phyloP scores from a whole-genome alignment of 1,140 invertebrate species.

The Halyomorpha halys region DNA sequence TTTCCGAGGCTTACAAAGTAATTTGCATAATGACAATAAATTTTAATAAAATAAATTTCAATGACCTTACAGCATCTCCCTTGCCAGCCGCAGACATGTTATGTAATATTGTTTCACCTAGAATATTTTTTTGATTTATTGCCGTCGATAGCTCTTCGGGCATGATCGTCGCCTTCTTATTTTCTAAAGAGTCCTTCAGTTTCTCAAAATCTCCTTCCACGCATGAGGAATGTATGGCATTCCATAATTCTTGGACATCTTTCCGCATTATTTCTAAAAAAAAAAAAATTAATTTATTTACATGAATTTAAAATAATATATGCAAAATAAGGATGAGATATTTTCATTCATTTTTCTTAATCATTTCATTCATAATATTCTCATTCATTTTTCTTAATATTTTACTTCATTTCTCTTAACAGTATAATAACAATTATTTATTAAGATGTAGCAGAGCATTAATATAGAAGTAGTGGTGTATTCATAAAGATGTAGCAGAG shows the following conservation, averaged over 20 bases:
- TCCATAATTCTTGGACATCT: constrained; percentile 31
- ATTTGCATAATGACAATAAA: no score
- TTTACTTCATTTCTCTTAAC: no score
- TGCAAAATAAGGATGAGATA: no score
- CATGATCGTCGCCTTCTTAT: constrained; percentile 22
- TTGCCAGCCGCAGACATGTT: constrained; percentile 20
- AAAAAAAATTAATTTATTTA: constrained; percentile 2
- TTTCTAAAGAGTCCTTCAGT: constrained; percentile 33
- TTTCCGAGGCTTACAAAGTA: no score
- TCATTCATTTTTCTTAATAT: no score
- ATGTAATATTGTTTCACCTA: constrained; percentile 22
- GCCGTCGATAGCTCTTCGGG: constrained; percentile 24
- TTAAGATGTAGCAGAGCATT: no score
- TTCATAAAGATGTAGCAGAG: no score
- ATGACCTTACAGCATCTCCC: constrained; percentile 25
- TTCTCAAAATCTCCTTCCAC: constrained; percentile 30
- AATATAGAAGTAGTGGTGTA: no score
- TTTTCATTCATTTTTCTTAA: no score
- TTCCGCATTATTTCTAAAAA: constrained; percentile 32
- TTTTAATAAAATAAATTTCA: neutral
- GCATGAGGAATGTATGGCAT: constrained; percentile 26
- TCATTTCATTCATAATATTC: no score
- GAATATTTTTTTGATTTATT: constrained; percentile 24
- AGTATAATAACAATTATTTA: no score
- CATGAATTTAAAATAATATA: no score